phyloP scores from a whole-genome alignment of 1,140 invertebrate genomes.

The Drosophila sp. region DNA sequence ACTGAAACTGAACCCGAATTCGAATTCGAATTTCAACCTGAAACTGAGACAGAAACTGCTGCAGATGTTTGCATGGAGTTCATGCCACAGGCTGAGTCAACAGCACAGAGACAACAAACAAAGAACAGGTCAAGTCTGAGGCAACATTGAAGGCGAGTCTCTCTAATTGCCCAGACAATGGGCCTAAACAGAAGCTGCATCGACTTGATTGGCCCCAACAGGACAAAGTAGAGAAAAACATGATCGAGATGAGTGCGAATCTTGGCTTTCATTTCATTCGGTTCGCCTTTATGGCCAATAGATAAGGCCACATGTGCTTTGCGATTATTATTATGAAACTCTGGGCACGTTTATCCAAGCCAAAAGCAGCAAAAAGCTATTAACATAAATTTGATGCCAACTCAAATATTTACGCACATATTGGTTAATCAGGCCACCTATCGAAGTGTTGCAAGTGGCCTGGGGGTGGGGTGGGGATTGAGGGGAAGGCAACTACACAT shows the following conservation, averaged over 20 bases:
- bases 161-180: slow-evolving; percentile 49
- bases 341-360: slow-evolving; percentile 28
- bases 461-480: too few relatives aligned
- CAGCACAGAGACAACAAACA: slow-evolving; percentile 40
- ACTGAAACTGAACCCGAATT: slow-evolving; percentile 28
- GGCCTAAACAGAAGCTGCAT: slow-evolving; percentile 5
- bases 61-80: slow-evolving; percentile 71
- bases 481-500: too few relatives aligned
- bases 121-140: neutral
- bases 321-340: slow-evolving; percentile 35
- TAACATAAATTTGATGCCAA: slow-evolving; percentile 67
- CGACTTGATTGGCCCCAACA: slow-evolving; percentile 34
- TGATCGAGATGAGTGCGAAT: neutral
- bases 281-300: slow-evolving; percentile 9
- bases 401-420: slow-evolving; percentile 59
- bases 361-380: slow-evolving; percentile 46
- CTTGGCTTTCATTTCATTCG: neutral
- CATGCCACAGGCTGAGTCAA: slow-evolving; percentile 52
- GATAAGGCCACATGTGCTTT: slow-evolving; percentile 36
- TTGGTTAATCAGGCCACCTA: slow-evolving; percentile 67
- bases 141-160: slow-evolving; percentile 4
- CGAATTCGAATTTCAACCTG: too few relatives aligned
- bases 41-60: slow-evolving; percentile 3
- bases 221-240: neutral
- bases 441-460: too few relatives aligned